Conservation (phyloP, 2,797 vertebrate genomes). For the Sarcoramphus papa region DNA sequence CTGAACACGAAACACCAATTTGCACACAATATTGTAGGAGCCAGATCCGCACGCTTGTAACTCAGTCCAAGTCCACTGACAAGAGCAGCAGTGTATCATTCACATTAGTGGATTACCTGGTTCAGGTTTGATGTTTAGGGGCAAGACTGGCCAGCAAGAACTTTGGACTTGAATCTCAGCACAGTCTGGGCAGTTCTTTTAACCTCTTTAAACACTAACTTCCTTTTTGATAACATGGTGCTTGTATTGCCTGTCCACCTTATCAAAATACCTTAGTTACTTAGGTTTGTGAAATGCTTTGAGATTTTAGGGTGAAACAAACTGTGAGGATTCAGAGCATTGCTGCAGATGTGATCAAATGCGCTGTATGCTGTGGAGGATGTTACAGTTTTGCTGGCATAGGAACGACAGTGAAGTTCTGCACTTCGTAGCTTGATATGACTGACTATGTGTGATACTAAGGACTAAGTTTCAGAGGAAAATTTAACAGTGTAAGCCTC, state of each 20-base stretch:
- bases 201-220: neutral
- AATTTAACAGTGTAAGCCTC: neutral
- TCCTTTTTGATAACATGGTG: neutral
- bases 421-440: neutral
- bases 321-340: neutral
- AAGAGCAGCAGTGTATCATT: neutral
- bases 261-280: neutral
- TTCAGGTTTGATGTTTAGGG: neutral
- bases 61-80: neutral
- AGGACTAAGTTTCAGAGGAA: neutral
- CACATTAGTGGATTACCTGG: neutral
- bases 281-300: neutral
- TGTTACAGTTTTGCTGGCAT: neutral
- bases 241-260: neutral
- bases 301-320: neutral
- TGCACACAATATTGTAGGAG: neutral
- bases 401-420: neutral
- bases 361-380: neutral
- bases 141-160: neutral
- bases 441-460: fast-evolving
- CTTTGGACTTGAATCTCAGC: neutral
- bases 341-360: neutral
- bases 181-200: neutral
- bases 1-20: neutral
- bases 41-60: neutral